Percentiles rank a stretch among this genome's conserved stretches.
These are phyloP conservation scores for Bubo bubo DNA, from an alignment of 2,113 vertebrate species.

Conservation along the genomic window DNA sequence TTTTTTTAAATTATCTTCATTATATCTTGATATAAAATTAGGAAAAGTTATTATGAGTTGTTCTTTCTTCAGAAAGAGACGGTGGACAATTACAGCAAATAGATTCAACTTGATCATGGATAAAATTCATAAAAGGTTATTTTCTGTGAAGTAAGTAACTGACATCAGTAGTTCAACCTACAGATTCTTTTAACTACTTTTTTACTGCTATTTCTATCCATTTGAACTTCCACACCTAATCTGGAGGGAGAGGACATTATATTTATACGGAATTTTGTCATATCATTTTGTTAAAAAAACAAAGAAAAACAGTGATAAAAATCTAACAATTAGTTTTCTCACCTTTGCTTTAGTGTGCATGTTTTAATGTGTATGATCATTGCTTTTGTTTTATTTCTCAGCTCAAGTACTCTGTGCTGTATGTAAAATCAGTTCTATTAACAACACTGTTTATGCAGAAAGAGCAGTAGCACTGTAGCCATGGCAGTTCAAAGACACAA, in stretches of 20 bases:
- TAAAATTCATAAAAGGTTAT: neutral
- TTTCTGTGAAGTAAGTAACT: neutral
- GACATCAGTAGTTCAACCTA: neutral
- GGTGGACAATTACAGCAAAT: neutral
- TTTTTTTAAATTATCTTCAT: neutral
- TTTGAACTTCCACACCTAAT: neutral
- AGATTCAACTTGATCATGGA: neutral
- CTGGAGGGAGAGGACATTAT: neutral
- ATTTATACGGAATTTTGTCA: neutral
- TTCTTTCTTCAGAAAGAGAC: neutral
- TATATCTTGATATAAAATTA: neutral
- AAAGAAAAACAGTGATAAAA: neutral
- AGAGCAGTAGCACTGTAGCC: neutral
- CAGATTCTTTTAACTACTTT: neutral
- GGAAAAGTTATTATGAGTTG: neutral
- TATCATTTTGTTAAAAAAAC: neutral
- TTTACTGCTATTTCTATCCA: neutral
- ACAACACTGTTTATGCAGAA: neutral
- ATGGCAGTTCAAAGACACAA: neutral
- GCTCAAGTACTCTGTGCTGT: neutral
- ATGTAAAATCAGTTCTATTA: neutral
- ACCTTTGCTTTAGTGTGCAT: neutral
- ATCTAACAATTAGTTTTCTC: neutral
- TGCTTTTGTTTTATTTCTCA: neutral
- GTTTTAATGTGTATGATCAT: neutral